Conservation (phyloP, 2,113 vertebrate genomes). For the Cervus canadensis region DNA sequence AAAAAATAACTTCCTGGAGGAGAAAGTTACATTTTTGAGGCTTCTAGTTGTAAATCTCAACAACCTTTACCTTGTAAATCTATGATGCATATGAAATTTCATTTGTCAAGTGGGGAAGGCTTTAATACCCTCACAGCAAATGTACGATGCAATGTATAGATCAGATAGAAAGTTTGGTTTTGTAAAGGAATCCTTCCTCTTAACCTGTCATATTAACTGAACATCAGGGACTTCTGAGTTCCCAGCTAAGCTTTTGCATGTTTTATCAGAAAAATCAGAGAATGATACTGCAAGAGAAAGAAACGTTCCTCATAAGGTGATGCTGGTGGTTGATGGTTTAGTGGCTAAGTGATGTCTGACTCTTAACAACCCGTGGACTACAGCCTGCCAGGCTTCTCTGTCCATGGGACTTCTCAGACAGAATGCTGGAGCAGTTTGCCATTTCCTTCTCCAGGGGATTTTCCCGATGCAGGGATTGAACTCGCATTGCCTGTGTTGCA, state of each 20-base stretch:
- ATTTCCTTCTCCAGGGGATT: background rate
- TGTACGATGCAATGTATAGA: rapidly evolving
- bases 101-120: conserved; percentile 20
- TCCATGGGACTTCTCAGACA: background rate
- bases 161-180: background rate
- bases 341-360: background rate
- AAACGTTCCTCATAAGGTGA: background rate
- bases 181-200: background rate
- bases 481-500: background rate
- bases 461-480: background rate
- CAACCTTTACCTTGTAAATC: conserved; percentile 37
- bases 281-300: background rate
- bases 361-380: background rate
- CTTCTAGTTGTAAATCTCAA: conserved; percentile 56
- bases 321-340: background rate
- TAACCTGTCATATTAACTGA: background rate
- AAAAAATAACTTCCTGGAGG: background rate
- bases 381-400: background rate
- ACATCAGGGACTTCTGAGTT: background rate
- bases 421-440: background rate
- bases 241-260: background rate
- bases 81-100: conserved; percentile 29
- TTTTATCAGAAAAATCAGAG: background rate
- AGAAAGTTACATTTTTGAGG: conserved; percentile 44
- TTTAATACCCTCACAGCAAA: background rate